Base-by-base conservation (phyloP, 2,113 vertebrate genomes). In the Cygnus atratus region DNA sequence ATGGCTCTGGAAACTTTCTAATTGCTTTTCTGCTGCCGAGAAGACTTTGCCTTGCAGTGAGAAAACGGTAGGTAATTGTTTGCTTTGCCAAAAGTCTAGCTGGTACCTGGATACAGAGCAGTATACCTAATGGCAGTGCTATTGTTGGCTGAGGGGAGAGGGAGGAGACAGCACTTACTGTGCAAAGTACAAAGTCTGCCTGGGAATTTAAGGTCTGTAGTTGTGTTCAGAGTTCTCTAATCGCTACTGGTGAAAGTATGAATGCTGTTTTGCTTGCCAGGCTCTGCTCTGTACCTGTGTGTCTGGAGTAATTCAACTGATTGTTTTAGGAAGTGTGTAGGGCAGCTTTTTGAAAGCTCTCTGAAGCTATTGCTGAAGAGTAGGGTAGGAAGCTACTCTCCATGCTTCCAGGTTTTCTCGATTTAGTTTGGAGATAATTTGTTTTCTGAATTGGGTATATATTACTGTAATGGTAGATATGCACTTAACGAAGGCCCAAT, bases 1-100 rank as follows among this genome's bases (percentile, higher is more conserved):
- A 93, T 98, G 98, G 98, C 98, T 99, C 92, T 99, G 99, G 99
- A 99, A 98, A 97, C 98, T 99, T 92, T 98, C 99, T 97, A 97
- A 99, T 97, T 99, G 99, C 97, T 99, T 99, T 97, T 98, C 98
- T 95, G 96, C 97, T 97, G 96, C 98, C 95, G 98, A 99, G 67
- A 98, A 99, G 84, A 97, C 96, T 52, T 94, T 98, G 48, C 95
- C 97, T 90, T 97, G 97, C 89, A 82, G 95, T 92, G 97, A 97
- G 5, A 98, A 98, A 98, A 98, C 97, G 98, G 99, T 99, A 98
- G 98, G 99, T 99, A 98, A 96, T 80, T 95, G 31, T 70, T 29
- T 73, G 21, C 13, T 87, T 73, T 70, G 72, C 25, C 41, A 5
- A 25, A 63, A 52, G 28, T 2, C 0, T 18, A 5, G 17, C 7